A percentile compares a stretch with the other conserved stretches of the same genome.
These are phyloP conservation scores for Pseudopodoces humilis DNA, from an alignment of 2,113 vertebrate species.

Conservation along the genomic window DNA sequence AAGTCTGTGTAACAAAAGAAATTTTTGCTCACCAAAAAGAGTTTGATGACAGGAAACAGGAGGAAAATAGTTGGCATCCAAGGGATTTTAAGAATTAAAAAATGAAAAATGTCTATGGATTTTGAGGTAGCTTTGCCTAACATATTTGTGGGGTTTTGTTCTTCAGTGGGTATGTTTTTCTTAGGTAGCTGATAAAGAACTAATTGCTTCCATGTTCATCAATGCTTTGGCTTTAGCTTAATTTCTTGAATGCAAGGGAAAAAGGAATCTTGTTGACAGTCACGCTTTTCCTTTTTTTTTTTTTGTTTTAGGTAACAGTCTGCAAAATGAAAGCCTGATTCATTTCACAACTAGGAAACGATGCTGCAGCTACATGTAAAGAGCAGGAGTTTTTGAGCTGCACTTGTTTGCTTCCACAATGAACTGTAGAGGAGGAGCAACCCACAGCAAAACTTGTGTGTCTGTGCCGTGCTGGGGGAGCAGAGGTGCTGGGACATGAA, in stretches of 20 bases:
- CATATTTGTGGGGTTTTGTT: not conserved
- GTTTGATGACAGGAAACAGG: not conserved
- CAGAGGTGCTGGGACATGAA: not conserved
- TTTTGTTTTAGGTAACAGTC: not conserved
- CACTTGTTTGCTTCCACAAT: not conserved
- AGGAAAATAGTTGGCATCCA: not conserved
- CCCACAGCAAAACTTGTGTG: not conserved
- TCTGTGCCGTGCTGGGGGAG: rapidly evolving
- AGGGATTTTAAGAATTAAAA: not conserved
- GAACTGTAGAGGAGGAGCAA: rapidly evolving
- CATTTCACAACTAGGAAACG: conserved; percentile 16
- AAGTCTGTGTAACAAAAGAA: not conserved
- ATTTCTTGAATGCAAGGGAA: not conserved
- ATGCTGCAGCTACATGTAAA: not conserved
- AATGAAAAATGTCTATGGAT: not conserved
- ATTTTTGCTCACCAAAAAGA: not conserved
- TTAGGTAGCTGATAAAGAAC: not conserved
- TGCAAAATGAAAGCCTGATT: conserved; percentile 14
- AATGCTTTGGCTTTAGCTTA: not conserved
- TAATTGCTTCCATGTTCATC: not conserved
- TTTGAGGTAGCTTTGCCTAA: not conserved
- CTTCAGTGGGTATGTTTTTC: not conserved
- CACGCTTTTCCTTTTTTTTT: not conserved
- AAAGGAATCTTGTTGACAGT: not conserved
- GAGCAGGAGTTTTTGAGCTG: not conserved